phyloP scores from a whole-genome alignment of 2,113 vertebrate genomes.

The Elephantulus edwardii region DNA sequence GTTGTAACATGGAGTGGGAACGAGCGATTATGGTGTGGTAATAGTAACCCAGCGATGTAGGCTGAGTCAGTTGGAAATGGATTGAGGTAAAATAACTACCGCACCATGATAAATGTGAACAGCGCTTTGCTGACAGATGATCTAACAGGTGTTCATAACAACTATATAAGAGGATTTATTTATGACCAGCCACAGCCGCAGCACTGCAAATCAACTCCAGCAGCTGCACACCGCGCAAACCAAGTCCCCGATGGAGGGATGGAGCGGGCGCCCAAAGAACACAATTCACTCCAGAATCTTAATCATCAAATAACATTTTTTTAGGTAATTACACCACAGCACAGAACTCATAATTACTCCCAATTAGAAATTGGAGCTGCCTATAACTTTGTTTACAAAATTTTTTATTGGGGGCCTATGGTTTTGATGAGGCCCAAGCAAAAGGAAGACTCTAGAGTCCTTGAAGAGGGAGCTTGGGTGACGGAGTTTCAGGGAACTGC shows the following conservation, averaged over 20 bases:
- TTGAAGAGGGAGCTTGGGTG: not conserved
- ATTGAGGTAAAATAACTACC: slow-evolving; percentile 90
- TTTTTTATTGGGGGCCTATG: not conserved
- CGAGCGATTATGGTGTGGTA: slow-evolving; percentile 93
- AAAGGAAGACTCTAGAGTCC: not conserved
- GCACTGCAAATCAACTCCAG: slow-evolving; percentile 92
- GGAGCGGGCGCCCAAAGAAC: slow-evolving; percentile 85
- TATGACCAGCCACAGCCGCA: slow-evolving; percentile 93
- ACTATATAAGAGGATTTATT: slow-evolving; percentile 98
- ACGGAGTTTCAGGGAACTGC: no score
- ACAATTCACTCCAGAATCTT: slow-evolving; percentile 93
- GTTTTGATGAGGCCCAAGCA: not conserved
- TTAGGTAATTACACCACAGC: slow-evolving; percentile 83
- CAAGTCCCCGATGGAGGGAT: slow-evolving; percentile 88
- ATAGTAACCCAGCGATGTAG: slow-evolving; percentile 88
- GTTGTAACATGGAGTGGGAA: slow-evolving; percentile 93
- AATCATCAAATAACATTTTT: slow-evolving; percentile 92
- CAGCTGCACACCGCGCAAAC: slow-evolving; percentile 91
- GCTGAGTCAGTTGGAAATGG: slow-evolving; percentile 90
- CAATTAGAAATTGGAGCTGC: slow-evolving; percentile 79
- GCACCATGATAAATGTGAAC: slow-evolving; percentile 94
- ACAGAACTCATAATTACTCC: slow-evolving; percentile 84
- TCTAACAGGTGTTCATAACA: slow-evolving; percentile 99
- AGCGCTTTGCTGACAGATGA: slow-evolving; percentile 94
- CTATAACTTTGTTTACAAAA: slow-evolving; percentile 77